Evolutionary conservation across 2,113 vertebrate species (phyloP), one percentile per base, ranked within the genome.

Genomic region (Vidua chalybeata): DNA sequence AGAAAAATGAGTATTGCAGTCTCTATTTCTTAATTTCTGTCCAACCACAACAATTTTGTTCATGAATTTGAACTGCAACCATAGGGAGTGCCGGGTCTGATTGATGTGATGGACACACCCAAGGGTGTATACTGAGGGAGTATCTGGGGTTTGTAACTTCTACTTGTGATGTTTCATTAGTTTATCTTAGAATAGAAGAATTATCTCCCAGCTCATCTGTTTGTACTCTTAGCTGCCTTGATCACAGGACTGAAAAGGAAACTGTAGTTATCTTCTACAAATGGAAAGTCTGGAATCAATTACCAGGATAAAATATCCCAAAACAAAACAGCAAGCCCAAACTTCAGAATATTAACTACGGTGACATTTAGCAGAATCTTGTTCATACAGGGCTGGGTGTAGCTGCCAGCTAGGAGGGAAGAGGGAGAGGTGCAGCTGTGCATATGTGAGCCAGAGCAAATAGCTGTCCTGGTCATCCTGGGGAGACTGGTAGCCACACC

Each of bases 71-170:
- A 86, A 15, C 59, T 66, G 68, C 63, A 88, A 9, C 75, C 21
- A 0, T 62, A 51, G 83, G 90, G 92, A 90, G 85, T 93, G 95
- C 76, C 79, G 8, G 39, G 30, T 83, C 79, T 84, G 67, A 83
- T 19, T 58, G 90, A 76, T 85, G 87, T 37, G 63, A 90, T 74
- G 76, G 48, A 46, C 94, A 74, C 95, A 59, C 96, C 95, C 92
- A 86, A 86, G 92, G 83, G 88, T 83, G 90, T 90, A 56, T 80
- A 63, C 82, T 62, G n/a, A 80, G 79, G 59, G 68, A 88, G 59
- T 88, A 80, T 71, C 43, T 51, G 81, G 55, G 68, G 55, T 87
- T 93, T 94, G 2, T 18, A 89, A 78, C 76, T 90, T 86, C 68
- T 83, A 45, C 88, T 86, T 11, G 1, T 11, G 9, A 10, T 51